Evolutionary conservation across 2,888 invertebrate species (phyloP), one percentile per base, ranked within the genome.

Genomic region (Resseliella maxima): DNA sequence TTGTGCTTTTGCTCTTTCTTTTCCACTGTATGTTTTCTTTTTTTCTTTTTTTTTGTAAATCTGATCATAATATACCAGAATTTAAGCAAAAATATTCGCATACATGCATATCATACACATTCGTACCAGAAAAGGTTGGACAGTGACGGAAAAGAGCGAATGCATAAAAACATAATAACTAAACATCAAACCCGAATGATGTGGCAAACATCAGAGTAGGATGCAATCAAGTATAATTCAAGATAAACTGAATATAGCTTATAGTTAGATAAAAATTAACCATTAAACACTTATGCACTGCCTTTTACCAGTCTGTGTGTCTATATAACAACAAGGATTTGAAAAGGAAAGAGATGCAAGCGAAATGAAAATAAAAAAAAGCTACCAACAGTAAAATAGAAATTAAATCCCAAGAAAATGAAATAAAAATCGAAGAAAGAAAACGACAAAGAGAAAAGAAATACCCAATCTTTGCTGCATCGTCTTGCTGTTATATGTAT

Each of bases 381-480:
- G 72, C 72, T 72, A 72, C 72, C 18, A 72, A 72, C 72, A 72
- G 38, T 38, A 36, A 24, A 83, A 21, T 8, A 35, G 35, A 81
- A 81, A 15, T 81, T 5, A 36, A 83, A 83, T 83, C 83, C 38
- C 83, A 38, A 72, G 72, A 72, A 72, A 72, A 72, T 35, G 31
- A 36, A 38, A 83, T 83, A 83, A 38, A 83, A 83, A 83, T 83
- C 83, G 83, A 83, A 83, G 83, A 83, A 83, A 83, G 83, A 83
- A 31, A 35, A 83, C 38, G 83, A 83, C 38, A 38, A 83, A 83
- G 38, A 38, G 38, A 24, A 83, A 36, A 83, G 24, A 38, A 83
- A 35, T 31, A 72, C 31, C 72, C 31, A 72, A 72, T 72, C 72
- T 72, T 27, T 72, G 35, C 12, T 72, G 72, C 31, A 8, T 8